Conservation (phyloP, 2,113 vertebrate genomes). For the Pelecanus crispus region DNA sequence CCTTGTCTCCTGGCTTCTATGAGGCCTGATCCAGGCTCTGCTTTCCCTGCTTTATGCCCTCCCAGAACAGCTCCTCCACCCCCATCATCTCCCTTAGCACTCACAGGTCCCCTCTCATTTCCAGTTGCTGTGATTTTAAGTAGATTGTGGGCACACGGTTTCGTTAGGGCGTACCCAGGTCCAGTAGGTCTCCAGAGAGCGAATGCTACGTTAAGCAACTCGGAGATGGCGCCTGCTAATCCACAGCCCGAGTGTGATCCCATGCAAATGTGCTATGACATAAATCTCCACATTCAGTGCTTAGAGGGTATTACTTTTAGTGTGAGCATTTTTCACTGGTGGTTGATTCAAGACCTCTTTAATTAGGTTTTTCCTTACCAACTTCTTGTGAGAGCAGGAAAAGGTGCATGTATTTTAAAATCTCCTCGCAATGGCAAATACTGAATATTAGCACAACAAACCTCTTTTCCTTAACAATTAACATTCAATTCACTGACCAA, state of each 20-base stretch:
- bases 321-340: neutral
- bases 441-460: neutral
- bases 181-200: neutral
- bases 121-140: neutral
- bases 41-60: neutral
- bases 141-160: fast-evolving
- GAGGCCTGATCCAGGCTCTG: neutral
- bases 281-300: neutral
- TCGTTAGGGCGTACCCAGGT: neutral
- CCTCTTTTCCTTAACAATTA: neutral
- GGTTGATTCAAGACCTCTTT: neutral
- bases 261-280: neutral
- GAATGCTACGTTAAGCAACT: neutral
- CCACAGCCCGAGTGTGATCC: neutral
- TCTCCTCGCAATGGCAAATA: neutral
- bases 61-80: neutral
- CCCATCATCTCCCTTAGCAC: neutral
- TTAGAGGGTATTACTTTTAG: neutral
- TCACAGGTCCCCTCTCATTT: fast-evolving
- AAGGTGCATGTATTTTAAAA: neutral
- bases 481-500: neutral
- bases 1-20: fast-evolving
- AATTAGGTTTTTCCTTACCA: neutral
- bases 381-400: neutral
- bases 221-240: neutral